Evolutionary conservation across 2,888 invertebrate species (phyloP).

Genomic region (Nezara viridula): DNA sequence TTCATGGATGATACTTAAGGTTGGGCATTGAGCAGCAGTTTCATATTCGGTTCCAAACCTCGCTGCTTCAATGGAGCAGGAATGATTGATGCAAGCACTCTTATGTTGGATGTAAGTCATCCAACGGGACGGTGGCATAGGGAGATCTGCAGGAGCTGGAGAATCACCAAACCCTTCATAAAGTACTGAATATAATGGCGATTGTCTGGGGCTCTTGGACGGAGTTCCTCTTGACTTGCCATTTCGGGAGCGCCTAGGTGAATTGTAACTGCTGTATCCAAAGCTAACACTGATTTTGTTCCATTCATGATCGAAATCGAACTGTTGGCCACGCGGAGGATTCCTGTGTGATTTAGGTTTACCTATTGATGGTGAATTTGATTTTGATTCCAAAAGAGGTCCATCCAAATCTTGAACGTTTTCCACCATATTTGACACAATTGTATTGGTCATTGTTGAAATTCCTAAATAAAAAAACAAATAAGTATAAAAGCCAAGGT

Average conservation of each 20-base stretch:
- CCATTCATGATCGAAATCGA: conserved; percentile 54
- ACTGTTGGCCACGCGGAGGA: conserved; percentile 59
- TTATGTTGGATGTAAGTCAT: conserved; percentile 68
- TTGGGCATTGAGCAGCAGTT: conserved; percentile 77
- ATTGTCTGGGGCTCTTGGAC: conserved; percentile 65
- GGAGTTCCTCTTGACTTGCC: conserved; percentile 65
- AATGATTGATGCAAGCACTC: conserved; percentile 37
- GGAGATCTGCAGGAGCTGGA: conserved; percentile 82
- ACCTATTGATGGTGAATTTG: conserved; percentile 53
- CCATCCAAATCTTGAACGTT: conserved; percentile 52
- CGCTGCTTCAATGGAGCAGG: conserved; percentile 71
- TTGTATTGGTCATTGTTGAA: conserved; percentile 59
- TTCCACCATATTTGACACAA: conserved; percentile 55
- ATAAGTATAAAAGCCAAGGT: conserved; percentile 50
- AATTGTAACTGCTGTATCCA: conserved; percentile 52
- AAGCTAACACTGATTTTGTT: conserved; percentile 57
- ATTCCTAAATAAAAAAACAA: not conserved
- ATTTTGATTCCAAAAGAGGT: conserved; percentile 44
- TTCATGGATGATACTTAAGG: conserved; percentile 66
- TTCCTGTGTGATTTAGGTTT: conserved; percentile 49
- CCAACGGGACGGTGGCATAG: conserved; percentile 87
- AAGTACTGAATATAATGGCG: conserved; percentile 60
- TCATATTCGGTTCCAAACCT: conserved; percentile 68
- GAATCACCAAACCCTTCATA: conserved; percentile 85
- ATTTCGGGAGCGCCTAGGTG: conserved; percentile 59